Base-by-base conservation (phyloP, 2,888 invertebrate species). In the Lasioglossum lativentre region DNA sequence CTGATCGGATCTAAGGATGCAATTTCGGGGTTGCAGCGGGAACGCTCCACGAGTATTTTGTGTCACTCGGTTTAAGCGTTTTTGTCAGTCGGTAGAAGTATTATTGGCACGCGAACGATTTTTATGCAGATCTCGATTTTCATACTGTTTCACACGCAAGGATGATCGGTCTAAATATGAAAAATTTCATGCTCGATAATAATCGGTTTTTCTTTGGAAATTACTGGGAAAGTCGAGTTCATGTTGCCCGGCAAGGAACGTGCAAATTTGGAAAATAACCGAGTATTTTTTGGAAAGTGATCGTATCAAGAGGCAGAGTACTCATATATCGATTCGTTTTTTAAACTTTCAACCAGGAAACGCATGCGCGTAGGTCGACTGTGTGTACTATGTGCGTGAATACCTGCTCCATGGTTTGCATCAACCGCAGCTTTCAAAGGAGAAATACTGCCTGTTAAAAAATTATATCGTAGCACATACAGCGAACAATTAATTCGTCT, bases 301-400 rank as follows among this genome's bases (percentile, higher is more conserved):
- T 84, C 84, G 59, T 85, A 76, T 83, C 63, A 59, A 47, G 83
- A 83, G 75, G 76, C 80, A 71, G 68, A 56, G 78, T 86, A 77
- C 85, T 81, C 88, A 79, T 85, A 90, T 91, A 91, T 87, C 89
- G 91, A 88, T 90, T 89, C 88, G 88, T 88, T 89, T 89, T 91
- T 89, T 86, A 87, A 91, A 91, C 83, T 91, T 89, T 80, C 87
- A 87, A 89, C 77, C 75, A 59, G 82, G 47, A 78, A 78, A 82
- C 84, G 82, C 84, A 80, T 85, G 88, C 86, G 89, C 80, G 56
- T 52, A 59, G 38, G 34, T 40, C 45, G 56, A 19, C n/a, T 16
- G 23, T 68, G 68, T 12, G 68, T 70, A 34, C 34, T 34, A 12
- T 5, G 14, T 76, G n/a, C 47, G 66, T 72, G 30, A 47, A 45